phyloP scores from a whole-genome alignment of 2,797 vertebrate species.

The Bradypodion ventrale region DNA sequence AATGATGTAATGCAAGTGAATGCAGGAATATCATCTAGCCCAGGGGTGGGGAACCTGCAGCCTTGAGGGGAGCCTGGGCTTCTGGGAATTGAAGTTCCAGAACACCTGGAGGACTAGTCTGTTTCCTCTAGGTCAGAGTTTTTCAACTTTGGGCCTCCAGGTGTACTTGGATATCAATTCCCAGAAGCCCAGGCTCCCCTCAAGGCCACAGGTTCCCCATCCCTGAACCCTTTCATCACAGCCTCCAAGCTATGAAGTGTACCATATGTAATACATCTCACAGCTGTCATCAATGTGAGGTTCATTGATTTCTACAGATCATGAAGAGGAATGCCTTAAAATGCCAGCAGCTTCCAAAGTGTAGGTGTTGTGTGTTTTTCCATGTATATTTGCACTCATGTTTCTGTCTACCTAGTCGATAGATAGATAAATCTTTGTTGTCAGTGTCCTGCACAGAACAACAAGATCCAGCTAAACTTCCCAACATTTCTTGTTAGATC shows the following conservation, averaged over 20 bases:
- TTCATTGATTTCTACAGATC: constrained; percentile 30
- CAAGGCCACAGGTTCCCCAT: too few species aligned
- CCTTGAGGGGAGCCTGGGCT: too few species aligned
- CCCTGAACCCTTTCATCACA: constrained; percentile 31
- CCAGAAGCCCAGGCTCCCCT: too few species aligned
- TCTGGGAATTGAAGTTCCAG: too few species aligned
- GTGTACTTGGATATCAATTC: too few species aligned
- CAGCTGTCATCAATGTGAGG: constrained; percentile 16
- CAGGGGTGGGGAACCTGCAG: too few species aligned
- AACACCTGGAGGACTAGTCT: too few species aligned
- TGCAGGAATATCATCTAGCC: constrained; percentile 23
- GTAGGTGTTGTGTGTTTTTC: too few species aligned
- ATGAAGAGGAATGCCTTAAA: constrained; percentile 33
- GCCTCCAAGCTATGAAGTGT: not conserved
- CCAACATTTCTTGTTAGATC: constrained; percentile 15
- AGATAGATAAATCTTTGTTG: too few species aligned
- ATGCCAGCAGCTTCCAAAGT: constrained; percentile 29
- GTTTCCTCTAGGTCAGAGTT: too few species aligned
- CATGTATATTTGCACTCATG: not conserved
- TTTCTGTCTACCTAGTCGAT: constrained; percentile 41
- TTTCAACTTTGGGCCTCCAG: too few species aligned
- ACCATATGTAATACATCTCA: constrained; percentile 6
- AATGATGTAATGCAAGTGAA: constrained; percentile 47
- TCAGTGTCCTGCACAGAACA: too few species aligned
- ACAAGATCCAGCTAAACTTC: not conserved